Conservation (phyloP, 1,140 invertebrate genomes). For the Drosophila sucinea region DNA sequence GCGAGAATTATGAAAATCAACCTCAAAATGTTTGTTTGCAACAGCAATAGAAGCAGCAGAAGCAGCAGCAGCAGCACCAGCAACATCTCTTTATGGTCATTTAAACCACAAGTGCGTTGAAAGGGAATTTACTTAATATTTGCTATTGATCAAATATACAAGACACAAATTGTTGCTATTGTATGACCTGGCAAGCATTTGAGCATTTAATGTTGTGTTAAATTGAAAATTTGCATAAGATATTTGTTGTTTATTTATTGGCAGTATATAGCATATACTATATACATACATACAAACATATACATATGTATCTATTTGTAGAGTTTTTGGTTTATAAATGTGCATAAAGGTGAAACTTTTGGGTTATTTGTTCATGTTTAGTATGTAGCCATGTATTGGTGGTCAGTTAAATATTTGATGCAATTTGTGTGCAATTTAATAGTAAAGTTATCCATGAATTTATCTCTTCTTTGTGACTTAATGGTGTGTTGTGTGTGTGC, state of each 20-base stretch:
- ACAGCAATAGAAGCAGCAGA: neutral
- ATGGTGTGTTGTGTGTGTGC: neutral
- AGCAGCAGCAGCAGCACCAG: constrained; percentile 3
- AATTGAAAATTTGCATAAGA: constrained; percentile 82
- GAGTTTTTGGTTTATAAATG: neutral
- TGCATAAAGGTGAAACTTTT: constrained; percentile 8
- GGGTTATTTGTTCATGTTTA: constrained; percentile 46
- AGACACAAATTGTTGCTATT: constrained; percentile 16
- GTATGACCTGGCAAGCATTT: constrained; percentile 24
- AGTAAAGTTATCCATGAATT: constrained; percentile 60
- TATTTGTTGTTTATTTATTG: constrained; percentile 80
- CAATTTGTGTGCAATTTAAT: constrained; percentile 80
- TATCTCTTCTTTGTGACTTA: constrained; percentile 6
- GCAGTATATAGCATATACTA: constrained; percentile 26
- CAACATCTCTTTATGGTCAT: constrained; percentile 51
- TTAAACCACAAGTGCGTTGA: constrained; percentile 71
- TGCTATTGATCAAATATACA: constrained; percentile 54
- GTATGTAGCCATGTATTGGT: constrained; percentile 11
- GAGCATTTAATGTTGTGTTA: constrained; percentile 78
- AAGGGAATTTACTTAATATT: constrained; percentile 60
- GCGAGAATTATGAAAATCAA: constrained; percentile 74
- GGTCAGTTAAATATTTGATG: constrained; percentile 76
- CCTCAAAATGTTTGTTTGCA: constrained; percentile 50
- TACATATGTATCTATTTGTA: neutral
- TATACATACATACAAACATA: constrained; percentile 10